Base-by-base conservation (phyloP, 2,888 invertebrate species). In the Acanthosoma haemorrhoidale region DNA sequence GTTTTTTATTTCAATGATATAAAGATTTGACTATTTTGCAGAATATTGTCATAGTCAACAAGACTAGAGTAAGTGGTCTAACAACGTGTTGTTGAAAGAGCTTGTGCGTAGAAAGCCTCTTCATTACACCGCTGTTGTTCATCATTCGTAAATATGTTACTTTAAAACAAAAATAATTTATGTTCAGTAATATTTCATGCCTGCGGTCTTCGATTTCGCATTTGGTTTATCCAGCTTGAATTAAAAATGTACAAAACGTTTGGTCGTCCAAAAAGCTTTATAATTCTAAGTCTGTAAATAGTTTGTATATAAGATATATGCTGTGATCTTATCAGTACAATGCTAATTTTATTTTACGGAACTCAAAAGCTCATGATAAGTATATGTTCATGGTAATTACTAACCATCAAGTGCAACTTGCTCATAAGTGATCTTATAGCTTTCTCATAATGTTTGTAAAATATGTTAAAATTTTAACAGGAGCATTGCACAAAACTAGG, bases 241-340 rank as follows among this genome's bases (percentile, higher is more conserved):
- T n/a, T n/a, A n/a, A n/a, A n/a, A n/a, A n/a, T n/a, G n/a, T n/a
- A n/a, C n/a, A n/a, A n/a, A n/a, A 25, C 51, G 29, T 51, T 51
- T 21, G 21, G 21, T 25, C 51, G 25, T 51, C 51, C 51, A 51
- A 51, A 51, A 51, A 21, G 51, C 51, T 51, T 51, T 25, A 51
- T 51, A 21, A 25, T 51, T 51, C n/a, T 51, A 51, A 51, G 51
- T 51, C 29, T 51, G 51, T 51, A 51, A 51, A 51, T 51, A 25
- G 29, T 2, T 25, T 51, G 51, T 51, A 51, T 2, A 51, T 51
- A 51, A 51, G 29, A 18, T 13, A 51, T 25, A 25, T 51, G 51
- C 51, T 51, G 51, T 51, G 51, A 51, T 51, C 51, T 25, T n/a
- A 51, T n/a, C 21, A 51, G 51, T 51, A 51, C 51, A 51, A 51